phyloP scores from a whole-genome alignment of 2,113 vertebrate genomes.

The Epinephelus moara region DNA sequence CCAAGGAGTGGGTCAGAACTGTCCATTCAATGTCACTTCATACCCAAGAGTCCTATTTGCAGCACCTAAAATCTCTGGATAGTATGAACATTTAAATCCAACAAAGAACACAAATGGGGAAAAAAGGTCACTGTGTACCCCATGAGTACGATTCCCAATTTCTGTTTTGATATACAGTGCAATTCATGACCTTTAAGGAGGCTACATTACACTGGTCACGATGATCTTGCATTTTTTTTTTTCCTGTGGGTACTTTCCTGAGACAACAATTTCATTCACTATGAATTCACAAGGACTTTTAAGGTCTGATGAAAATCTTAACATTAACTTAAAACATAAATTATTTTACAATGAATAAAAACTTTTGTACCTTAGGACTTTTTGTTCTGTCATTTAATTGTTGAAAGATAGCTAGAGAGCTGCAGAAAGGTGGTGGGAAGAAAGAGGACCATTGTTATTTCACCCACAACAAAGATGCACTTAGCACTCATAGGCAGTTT shows the following conservation, averaged over 20 bases:
- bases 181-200: conserved; percentile 30
- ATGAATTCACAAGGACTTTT: neutral
- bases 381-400: neutral
- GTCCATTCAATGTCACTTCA: neutral
- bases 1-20: too few species aligned
- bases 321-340: neutral
- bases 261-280: neutral
- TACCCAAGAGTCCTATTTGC: neutral
- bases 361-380: neutral
- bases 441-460: neutral
- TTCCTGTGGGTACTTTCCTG: neutral
- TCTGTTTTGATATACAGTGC: conserved; percentile 11
- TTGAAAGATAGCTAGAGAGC: neutral
- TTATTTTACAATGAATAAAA: neutral
- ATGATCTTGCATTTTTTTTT: neutral
- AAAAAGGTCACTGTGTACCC: conserved; percentile 2
- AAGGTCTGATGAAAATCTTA: neutral
- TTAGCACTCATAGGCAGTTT: conserved; percentile 17
- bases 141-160: conserved; percentile 6
- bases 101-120: neutral
- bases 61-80: neutral
- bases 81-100: neutral
- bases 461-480: conserved; percentile 12
- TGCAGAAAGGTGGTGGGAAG: neutral
- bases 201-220: neutral